These are phyloP conservation scores for Lomographa bimaculata DNA, from an alignment of 2,888 invertebrate species.

Conservation along the genomic window DNA sequence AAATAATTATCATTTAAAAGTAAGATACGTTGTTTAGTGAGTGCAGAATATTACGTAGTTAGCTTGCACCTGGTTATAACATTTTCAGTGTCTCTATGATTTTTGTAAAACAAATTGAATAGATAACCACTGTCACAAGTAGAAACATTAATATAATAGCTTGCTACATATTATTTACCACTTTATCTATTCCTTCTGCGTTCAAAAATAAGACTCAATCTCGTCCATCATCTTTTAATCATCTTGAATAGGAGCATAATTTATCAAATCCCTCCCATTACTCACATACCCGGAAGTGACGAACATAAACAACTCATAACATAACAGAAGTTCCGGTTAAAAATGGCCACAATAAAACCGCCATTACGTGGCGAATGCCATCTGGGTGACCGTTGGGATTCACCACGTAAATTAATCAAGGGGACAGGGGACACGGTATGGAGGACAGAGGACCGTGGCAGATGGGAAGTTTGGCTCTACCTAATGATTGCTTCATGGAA, in stretches of 20 bases:
- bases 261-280: constrained; percentile 7
- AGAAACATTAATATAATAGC: too few relatives aligned
- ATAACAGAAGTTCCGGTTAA: constrained; percentile 19
- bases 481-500: constrained; percentile 64
- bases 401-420: constrained; percentile 63
- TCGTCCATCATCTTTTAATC: too few relatives aligned
- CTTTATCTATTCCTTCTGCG: too few relatives aligned
- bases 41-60: too few relatives aligned
- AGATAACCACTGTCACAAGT: too few relatives aligned
- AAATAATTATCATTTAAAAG: too few relatives aligned
- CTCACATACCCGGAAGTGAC: constrained; percentile 15
- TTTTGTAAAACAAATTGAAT: too few relatives aligned
- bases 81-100: too few relatives aligned
- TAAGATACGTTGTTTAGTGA: too few relatives aligned
- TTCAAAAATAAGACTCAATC: too few relatives aligned
- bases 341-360: constrained; percentile 22
- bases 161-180: too few relatives aligned
- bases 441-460: constrained; percentile 52
- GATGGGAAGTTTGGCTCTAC: constrained; percentile 56
- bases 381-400: constrained; percentile 30
- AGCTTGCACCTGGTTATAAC: too few relatives aligned
- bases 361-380: constrained; percentile 25
- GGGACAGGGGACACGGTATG: constrained; percentile 54
- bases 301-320: constrained; percentile 23
- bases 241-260: not conserved